Conservation (phyloP, 2,888 invertebrate genomes). For the Drosophila borealis region DNA sequence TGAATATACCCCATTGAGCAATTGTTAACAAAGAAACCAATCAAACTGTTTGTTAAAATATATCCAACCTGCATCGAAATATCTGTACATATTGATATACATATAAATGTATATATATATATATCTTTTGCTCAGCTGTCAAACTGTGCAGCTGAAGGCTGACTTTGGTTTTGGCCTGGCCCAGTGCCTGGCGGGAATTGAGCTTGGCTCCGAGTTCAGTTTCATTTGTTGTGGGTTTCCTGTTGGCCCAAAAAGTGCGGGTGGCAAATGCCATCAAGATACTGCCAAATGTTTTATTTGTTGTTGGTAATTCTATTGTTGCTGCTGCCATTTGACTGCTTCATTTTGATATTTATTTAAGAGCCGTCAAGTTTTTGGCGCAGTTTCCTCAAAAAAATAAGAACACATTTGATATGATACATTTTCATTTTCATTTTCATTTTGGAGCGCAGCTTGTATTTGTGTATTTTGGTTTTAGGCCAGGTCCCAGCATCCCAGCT, state of each 20-base stretch:
- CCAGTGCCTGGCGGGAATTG: conserved; percentile 53
- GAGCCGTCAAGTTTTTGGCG: conserved; percentile 31
- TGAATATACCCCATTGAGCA: not conserved
- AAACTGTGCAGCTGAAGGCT: conserved; percentile 78
- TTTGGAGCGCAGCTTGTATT: conserved; percentile 6
- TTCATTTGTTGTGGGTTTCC: conserved; percentile 34
- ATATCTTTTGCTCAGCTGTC: conserved; percentile 65
- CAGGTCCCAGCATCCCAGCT: conserved; percentile 11
- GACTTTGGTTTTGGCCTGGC: conserved; percentile 21
- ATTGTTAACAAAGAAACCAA: conserved; percentile 9
- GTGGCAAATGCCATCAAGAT: conserved; percentile 67
- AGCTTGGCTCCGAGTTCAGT: conserved; percentile 39
- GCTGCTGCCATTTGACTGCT: conserved; percentile 46
- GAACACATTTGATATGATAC: conserved; percentile 50
- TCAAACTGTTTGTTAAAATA: conserved; percentile 45
- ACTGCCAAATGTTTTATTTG: conserved; percentile 51
- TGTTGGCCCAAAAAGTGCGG: conserved; percentile 51
- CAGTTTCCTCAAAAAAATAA: conserved; percentile 41
- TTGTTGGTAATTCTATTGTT: conserved; percentile 15
- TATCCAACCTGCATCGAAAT: conserved; percentile 40
- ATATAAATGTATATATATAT: conserved; percentile 3
- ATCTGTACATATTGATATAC: conserved; percentile 9
- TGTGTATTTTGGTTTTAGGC: conserved; percentile 30
- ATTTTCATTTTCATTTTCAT: conserved; percentile 33
- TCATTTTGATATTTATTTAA: conserved; percentile 62